Evolutionary conservation across 2,113 vertebrate genomes (phyloP), one percentile per base, ranked within the genome.

Genomic region (Nothocercus julius): DNA sequence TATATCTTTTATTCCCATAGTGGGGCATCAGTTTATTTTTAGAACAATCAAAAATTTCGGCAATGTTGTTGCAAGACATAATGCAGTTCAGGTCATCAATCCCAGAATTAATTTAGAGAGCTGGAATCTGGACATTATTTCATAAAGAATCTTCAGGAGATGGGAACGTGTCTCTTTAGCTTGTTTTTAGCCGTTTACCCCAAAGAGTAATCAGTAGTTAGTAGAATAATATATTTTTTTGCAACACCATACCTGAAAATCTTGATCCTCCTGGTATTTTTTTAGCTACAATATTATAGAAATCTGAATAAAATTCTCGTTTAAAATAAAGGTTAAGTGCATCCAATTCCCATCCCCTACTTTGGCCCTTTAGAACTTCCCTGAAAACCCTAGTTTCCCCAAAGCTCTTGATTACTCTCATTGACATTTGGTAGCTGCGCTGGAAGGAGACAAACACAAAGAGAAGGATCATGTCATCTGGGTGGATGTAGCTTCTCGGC

Each of bases 1-100:
- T 47, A 30, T 53, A 81, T 67, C 9, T 38, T 91, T 89, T 90
- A 91, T 91, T 92, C 85, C 87, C 82, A 68, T 78, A 64, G 68
- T 64, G 95, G 56, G 51, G 61, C 87, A 95, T 88, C 76, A 72
- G 53, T 90, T 94, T 58, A 56, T n/a, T 30, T 64, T 5, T 19
- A 88, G 32, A 88, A 84, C 25, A 32, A 45, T 72, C 27, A 68
- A 44, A 72, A 78, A 42, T 74, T 87, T 51, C 69, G 82, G 34
- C 49, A 84, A 56, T 0, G 13, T 34, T 86, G 28, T 18, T 66
- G n/a, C 30, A 91, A 72, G 14, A 91, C 32, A 69, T 34, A 63
- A 70, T 5, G 5, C 51, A 70, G 38, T 56, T 64, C 77, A 42
- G 38, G 5, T 91, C 17, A 82, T 36, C 56, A 59, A 16, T 44